Conservation (phyloP, 1,140 invertebrate genomes). For the Sarcophaga bullata region DNA sequence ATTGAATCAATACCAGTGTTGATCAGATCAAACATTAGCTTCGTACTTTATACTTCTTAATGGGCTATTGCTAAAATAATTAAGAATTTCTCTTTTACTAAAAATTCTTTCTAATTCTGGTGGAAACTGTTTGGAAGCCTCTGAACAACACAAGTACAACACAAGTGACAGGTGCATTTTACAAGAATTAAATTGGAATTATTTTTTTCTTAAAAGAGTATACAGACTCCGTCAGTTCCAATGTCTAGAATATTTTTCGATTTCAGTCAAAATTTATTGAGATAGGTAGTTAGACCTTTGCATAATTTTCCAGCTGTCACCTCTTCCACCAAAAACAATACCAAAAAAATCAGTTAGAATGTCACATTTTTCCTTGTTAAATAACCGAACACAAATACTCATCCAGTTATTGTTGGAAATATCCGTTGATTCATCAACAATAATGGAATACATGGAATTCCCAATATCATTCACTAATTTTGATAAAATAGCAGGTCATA, state of each 20-base stretch:
- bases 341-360: not conserved
- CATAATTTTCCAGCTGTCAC: not conserved
- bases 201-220: not conserved
- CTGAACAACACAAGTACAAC: not conserved
- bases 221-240: not conserved
- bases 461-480: not conserved
- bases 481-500: not conserved
- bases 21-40: not conserved
- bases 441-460: not conserved
- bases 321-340: not conserved
- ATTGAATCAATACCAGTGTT: not conserved
- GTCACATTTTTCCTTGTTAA: not conserved
- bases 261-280: not conserved
- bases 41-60: not conserved
- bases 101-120: no score
- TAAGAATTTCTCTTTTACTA: not conserved
- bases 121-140: no score
- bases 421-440: conserved; percentile 17
- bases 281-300: not conserved
- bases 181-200: not conserved
- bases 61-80: conserved; percentile 16
- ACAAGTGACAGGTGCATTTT: not conserved
- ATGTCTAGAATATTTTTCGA: not conserved
- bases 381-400: not conserved
- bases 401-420: not conserved